Evolutionary conservation across 2,888 invertebrate species (phyloP).

Genomic region (Drosophila anceps): DNA sequence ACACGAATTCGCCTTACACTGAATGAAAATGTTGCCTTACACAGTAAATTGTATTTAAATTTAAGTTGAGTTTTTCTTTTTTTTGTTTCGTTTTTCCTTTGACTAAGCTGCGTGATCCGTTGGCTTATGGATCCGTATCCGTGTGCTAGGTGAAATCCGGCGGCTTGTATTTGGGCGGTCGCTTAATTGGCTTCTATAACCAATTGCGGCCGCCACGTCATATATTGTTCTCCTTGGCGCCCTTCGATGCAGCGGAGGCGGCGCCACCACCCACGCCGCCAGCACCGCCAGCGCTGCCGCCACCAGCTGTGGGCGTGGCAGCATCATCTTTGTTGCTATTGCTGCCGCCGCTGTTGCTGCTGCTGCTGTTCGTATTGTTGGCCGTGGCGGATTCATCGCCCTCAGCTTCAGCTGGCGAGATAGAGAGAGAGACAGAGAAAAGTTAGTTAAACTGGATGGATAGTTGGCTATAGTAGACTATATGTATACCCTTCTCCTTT

Average conservation of each 20-base stretch:
- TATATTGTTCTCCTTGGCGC: slow-evolving; percentile 83
- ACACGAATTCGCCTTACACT: slow-evolving; percentile 35
- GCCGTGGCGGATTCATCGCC: slow-evolving; percentile 64
- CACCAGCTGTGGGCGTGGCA: slow-evolving; percentile 25
- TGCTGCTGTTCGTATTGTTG: slow-evolving; percentile 57
- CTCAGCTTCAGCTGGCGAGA: slow-evolving; percentile 56
- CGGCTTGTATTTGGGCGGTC: slow-evolving; percentile 82
- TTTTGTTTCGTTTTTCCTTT: neutral
- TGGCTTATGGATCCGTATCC: slow-evolving; percentile 5
- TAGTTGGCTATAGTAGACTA: too few species aligned
- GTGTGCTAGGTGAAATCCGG: slow-evolving; percentile 73
- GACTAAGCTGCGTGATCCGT: neutral
- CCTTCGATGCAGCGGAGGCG: slow-evolving; percentile 71
- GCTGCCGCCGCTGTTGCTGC: slow-evolving; percentile 46
- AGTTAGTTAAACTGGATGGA: neutral
- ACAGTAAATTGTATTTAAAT: slow-evolving; percentile 55
- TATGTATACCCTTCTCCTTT: slow-evolving; percentile 88
- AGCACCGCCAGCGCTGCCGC: neutral
- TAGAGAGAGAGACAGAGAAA: neutral
- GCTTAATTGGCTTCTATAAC: slow-evolving; percentile 84
- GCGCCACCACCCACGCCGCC: slow-evolving; percentile 5
- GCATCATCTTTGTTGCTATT: slow-evolving; percentile 65
- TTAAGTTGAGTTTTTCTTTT: slow-evolving; percentile 28
- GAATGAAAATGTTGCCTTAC: slow-evolving; percentile 46
- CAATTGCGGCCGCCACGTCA: slow-evolving; percentile 84